A percentile compares a stretch with the other conserved stretches of the same genome.
Evolutionary conservation across 2,888 invertebrate genomes (phyloP).

Genomic region (Zaprionus obscuricornis): DNA sequence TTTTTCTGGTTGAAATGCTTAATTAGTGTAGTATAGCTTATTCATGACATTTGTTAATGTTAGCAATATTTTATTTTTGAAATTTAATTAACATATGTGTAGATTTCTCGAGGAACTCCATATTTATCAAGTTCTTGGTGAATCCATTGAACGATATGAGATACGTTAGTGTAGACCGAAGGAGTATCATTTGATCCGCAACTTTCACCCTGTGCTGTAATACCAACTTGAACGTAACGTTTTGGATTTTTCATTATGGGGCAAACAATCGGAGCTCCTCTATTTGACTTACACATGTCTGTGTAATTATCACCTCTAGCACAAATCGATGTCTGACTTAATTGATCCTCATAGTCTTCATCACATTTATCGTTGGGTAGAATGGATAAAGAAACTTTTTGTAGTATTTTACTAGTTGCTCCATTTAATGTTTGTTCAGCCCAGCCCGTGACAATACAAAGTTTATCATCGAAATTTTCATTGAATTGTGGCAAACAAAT

Average conservation of each 20-base stretch:
- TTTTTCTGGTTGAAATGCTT: too few relatives aligned
- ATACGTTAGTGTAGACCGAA: constrained; percentile 89
- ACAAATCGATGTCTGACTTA: constrained; percentile 86
- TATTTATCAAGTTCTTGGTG: neutral
- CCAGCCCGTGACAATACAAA: constrained; percentile 80
- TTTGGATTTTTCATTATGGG: constrained; percentile 83
- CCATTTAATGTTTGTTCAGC: too few relatives aligned
- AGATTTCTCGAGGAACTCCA: neutral
- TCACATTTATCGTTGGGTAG: constrained; percentile 84
- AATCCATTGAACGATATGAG: constrained; percentile 14
- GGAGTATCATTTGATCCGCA: constrained; percentile 87
- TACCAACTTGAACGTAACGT: constrained; percentile 84
- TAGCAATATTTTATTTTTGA: constrained; percentile 20
- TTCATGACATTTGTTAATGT: too few relatives aligned
- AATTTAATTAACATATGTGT: too few relatives aligned
- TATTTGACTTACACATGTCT: too few relatives aligned
- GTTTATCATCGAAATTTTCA: neutral
- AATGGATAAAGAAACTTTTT: constrained; percentile 88
- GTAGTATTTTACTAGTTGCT: constrained; percentile 84
- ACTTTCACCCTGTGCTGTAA: constrained; percentile 92
- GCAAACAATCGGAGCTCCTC: constrained; percentile 91
- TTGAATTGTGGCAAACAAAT: constrained; percentile 29
- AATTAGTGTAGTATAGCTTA: too few relatives aligned
- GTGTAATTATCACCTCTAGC: constrained; percentile 89
- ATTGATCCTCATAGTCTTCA: constrained; percentile 81